phyloP scores from a whole-genome alignment of 2,797 vertebrate species.

The Phoxinus dragarum region DNA sequence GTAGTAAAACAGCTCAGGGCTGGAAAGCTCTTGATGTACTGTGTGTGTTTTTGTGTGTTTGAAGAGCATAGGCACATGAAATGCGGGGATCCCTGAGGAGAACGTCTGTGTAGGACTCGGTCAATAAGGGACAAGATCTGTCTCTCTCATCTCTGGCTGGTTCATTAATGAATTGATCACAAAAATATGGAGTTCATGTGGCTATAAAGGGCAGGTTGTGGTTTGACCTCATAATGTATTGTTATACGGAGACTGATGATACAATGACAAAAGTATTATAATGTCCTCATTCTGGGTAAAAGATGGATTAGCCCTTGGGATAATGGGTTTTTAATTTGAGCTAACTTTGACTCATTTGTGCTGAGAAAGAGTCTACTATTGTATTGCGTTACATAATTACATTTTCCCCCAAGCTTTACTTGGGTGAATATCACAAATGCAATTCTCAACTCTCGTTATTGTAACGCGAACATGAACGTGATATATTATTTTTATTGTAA shows the following conservation, averaged over 20 bases:
- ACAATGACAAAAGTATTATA: not conserved
- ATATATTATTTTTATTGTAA: too few species aligned
- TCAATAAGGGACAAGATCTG: constrained; percentile 2
- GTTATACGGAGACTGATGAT: not conserved
- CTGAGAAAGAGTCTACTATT: not conserved
- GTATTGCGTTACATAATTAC: not conserved
- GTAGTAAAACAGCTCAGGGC: not conserved
- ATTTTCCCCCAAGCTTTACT: not conserved
- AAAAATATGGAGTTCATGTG: not conserved
- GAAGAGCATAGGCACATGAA: not conserved
- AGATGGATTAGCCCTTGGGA: not conserved
- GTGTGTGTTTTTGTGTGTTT: constrained; percentile 31
- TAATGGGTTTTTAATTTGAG: not conserved
- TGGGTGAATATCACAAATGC: not conserved
- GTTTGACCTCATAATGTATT: constrained; percentile 18
- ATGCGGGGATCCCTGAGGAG: not conserved
- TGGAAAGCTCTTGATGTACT: constrained; percentile 12
- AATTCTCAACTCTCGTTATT: too few species aligned
- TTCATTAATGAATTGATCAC: constrained; percentile 12
- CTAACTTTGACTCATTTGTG: not conserved
- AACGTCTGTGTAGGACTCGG: constrained; percentile 1
- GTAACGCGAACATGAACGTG: too few species aligned
- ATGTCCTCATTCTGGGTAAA: constrained; percentile 10
- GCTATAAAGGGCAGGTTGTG: not conserved
- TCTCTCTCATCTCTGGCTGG: not conserved